These are phyloP conservation scores for Meteorus sp. DNA, from an alignment of 1,140 invertebrate genomes.

Conservation along the genomic window DNA sequence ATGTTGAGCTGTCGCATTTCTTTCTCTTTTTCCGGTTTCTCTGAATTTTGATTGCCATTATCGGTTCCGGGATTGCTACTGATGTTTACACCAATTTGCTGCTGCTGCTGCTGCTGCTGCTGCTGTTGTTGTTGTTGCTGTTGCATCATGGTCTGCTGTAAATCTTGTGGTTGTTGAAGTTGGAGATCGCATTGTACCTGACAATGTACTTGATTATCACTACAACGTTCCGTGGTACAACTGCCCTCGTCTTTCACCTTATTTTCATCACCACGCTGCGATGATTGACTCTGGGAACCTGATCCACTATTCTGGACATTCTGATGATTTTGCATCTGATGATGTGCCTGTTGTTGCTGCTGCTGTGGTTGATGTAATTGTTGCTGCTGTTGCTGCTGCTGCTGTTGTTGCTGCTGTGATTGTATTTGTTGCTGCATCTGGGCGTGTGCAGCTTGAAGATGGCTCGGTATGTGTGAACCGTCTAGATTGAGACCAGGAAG, in stretches of 20 bases:
- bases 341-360: constrained; percentile 41
- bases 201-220: constrained; percentile 55
- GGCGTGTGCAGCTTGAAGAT: constrained; percentile 55
- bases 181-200: constrained; percentile 55
- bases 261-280: constrained; percentile 50
- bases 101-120: constrained; percentile 37
- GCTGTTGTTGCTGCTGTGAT: constrained; percentile 50
- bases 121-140: constrained; percentile 52
- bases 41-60: constrained; percentile 40
- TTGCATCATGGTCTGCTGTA: constrained; percentile 56
- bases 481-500: constrained; percentile 54
- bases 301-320: constrained; percentile 46
- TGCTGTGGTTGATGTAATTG: constrained; percentile 22
- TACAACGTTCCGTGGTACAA: constrained; percentile 52
- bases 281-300: constrained; percentile 44
- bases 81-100: constrained; percentile 50
- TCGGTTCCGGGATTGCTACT: constrained; percentile 41
- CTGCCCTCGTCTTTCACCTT: constrained; percentile 54
- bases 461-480: constrained; percentile 53
- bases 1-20: constrained; percentile 56
- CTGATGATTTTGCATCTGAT: constrained; percentile 55
- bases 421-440: constrained; percentile 58
- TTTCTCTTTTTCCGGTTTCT: constrained; percentile 54
- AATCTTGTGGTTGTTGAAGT: constrained; percentile 53
- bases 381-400: constrained; percentile 36